A percentile compares a stretch with the other conserved stretches of the same genome.
Conservation (phyloP, 2,113 vertebrate genomes). For the Gavia stellata region DNA sequence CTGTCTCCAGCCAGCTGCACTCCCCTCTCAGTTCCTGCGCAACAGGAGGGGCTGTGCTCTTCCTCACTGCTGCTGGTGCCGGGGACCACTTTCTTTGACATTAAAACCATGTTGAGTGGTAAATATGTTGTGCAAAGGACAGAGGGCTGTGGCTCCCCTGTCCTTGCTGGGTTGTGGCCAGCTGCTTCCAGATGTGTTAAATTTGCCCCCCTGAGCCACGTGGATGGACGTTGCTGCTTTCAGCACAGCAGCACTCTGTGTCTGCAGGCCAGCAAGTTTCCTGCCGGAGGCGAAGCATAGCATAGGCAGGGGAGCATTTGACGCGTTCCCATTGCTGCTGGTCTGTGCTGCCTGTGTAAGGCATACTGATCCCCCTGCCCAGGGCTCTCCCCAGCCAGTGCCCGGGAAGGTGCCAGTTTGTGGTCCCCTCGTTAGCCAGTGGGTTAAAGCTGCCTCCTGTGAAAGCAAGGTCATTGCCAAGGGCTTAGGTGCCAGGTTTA, state of each 20-base stretch:
- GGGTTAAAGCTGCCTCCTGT: neutral
- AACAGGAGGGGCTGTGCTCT: fast-evolving
- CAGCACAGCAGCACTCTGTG: neutral
- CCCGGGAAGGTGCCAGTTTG: neutral
- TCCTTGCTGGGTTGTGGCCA: neutral
- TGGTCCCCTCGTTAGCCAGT: neutral
- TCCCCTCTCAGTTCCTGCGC: neutral
- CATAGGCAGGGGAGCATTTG: neutral
- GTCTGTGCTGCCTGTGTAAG: neutral
- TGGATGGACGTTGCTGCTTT: neutral
- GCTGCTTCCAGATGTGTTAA: neutral
- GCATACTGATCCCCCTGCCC: neutral
- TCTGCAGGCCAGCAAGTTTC: neutral
- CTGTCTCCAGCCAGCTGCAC: neutral
- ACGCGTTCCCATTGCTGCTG: fast-evolving
- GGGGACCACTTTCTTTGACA: neutral
- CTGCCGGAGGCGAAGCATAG: neutral
- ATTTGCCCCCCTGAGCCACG: neutral
- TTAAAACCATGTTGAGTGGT: neutral
- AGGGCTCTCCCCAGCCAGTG: neutral
- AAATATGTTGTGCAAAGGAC: neutral
- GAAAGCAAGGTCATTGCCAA: neutral
- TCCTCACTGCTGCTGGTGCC: neutral
- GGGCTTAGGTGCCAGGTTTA: neutral
- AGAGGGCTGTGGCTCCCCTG: neutral